Evolutionary conservation across 2,888 invertebrate genomes (phyloP).

Genomic region (Trissolcus brochymenae): DNA sequence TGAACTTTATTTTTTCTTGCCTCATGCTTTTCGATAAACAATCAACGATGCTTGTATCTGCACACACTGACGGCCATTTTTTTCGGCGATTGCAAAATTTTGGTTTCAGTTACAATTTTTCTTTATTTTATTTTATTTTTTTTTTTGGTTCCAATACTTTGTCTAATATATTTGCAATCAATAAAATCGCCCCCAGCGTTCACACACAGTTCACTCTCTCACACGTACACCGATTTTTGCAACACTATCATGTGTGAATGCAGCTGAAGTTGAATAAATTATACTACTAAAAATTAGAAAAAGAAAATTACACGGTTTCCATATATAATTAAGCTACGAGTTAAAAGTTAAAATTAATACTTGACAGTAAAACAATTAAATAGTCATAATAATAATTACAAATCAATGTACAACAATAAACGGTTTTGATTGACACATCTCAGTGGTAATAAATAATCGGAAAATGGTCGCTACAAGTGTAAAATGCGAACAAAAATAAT

Average conservation of each 20-base stretch:
- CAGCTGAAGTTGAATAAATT: neutral
- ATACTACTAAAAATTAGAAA: neutral
- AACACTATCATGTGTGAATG: conserved; percentile 29
- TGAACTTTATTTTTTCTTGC: neutral
- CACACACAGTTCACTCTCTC: conserved; percentile 22
- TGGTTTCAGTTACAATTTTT: neutral
- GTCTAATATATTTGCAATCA: conserved; percentile 1
- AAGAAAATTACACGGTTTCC: conserved; percentile 3
- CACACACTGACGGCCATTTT: conserved; percentile 22
- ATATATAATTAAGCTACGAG: too few species aligned
- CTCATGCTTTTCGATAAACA: conserved; percentile 24
- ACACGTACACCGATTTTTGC: conserved; percentile 26
- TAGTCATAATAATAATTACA: too few species aligned
- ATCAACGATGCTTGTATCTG: conserved; percentile 37
- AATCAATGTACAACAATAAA: too few species aligned
- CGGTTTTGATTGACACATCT: too few species aligned
- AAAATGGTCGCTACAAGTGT: too few species aligned
- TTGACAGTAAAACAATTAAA: too few species aligned
- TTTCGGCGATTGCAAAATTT: conserved; percentile 17
- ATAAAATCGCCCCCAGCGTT: conserved; percentile 12
- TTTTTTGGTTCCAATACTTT: conserved; percentile 2
- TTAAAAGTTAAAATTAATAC: conserved; percentile 5
- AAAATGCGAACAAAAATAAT: too few species aligned
- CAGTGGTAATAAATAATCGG: too few species aligned
- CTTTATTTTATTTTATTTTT: neutral